Base-by-base conservation (phyloP, 2,888 invertebrate species). In the Lepidocyrtoides sp. region DNA sequence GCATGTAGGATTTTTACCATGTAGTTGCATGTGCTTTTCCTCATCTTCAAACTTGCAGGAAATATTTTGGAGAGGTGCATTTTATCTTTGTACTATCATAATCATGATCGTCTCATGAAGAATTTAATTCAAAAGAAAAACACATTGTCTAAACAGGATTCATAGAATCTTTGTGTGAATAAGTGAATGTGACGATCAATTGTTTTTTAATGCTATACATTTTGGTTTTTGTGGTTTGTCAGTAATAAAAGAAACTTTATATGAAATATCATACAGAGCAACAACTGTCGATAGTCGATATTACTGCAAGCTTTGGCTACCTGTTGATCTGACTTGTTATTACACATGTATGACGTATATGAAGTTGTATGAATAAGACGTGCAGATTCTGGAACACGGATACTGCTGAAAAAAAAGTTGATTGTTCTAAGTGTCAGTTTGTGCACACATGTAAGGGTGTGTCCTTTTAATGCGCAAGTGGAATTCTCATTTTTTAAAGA, bases 1-100 rank as follows among this genome's bases (percentile, higher is more conserved):
- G 88, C 77, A 51, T 77, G 77, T n/a, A n/a, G 29, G n/a, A 79
- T 60, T 82, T 82, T 44, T 82, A 69, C 29, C 48, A 54, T 72
- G 51, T 26, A 77, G 29, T 17, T 72, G 20, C 72, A 72, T 41
- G 41, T 72, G 72, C 72, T 14, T 41, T 72, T 60, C 60, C 60
- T 60, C 48, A 10, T 48, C 48, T 63, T 63, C 63, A 36, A 7
- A 4, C 41, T 41, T 41, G 14, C 72, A 72, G 72, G 72, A 72
- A 72, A 72, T 72, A 72, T 72, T 72, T 72, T 72, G 72, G 72
- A 72, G 72, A 72, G 7, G 72, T 7, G 17, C 41, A 26, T 72
- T 72, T 41, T 41, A 72, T 60, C 23, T 20, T 23, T 23, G 4
- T 3, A 23, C 12, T 4, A 60, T 72, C 41, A 41, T 72, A 26